Percentiles rank a stretch among this genome's conserved stretches.
phyloP scores from a whole-genome alignment of 2,113 vertebrate species.

The Rhinichthys klamathensis region DNA sequence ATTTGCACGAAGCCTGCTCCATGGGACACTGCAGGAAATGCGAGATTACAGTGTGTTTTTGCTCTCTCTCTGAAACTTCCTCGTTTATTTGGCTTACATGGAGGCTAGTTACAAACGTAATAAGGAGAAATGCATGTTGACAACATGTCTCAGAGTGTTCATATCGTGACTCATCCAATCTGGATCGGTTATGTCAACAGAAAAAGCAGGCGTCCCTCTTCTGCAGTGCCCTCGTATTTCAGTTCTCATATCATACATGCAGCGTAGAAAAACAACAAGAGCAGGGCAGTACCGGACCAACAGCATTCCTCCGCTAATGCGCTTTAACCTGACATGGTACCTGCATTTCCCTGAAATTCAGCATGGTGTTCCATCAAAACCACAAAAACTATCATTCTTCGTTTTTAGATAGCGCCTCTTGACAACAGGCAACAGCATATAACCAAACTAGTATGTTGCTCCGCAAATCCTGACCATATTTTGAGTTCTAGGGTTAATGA shows the following conservation, averaged over 20 bases:
- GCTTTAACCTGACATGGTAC: constrained; percentile 18
- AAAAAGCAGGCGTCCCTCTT: constrained; percentile 32
- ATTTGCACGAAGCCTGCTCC: constrained; percentile 40
- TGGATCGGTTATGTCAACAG: constrained; percentile 52
- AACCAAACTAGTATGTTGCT: neutral
- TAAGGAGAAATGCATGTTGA: constrained; percentile 42
- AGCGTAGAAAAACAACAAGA: constrained; percentile 36
- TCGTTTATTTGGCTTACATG: constrained; percentile 58
- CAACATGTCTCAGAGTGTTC: constrained; percentile 50
- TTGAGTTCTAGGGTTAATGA: neutral
- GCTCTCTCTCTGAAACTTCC: constrained; percentile 19
- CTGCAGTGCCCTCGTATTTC: neutral
- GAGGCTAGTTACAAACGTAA: constrained; percentile 60
- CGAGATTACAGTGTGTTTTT: constrained; percentile 42
- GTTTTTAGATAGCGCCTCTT: neutral
- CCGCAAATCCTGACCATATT: neutral
- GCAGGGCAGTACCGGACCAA: constrained; percentile 29
- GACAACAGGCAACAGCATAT: neutral
- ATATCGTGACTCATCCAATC: constrained; percentile 51
- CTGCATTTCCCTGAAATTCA: constrained; percentile 1
- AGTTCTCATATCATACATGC: constrained; percentile 6
- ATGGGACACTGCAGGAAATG: constrained; percentile 51
- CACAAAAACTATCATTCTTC: neutral
- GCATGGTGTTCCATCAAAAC: constrained; percentile 1
- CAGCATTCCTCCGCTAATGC: constrained; percentile 50